Base-by-base conservation (phyloP, 2,113 vertebrate genomes). In the Probosciger aterrimus region DNA sequence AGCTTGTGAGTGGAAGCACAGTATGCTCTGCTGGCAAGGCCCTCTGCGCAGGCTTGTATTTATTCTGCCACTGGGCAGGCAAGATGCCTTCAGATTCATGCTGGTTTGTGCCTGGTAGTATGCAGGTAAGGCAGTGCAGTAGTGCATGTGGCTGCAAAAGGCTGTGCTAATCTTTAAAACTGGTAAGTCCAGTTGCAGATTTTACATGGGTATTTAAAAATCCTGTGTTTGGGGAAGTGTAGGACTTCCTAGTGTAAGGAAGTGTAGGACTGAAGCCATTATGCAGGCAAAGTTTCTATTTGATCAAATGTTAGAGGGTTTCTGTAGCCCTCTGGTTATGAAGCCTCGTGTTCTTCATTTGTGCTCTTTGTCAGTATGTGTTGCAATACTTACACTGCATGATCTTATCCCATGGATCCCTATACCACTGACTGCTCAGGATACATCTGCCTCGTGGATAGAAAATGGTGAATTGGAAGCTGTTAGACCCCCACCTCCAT, bases 81-180 rank as follows among this genome's bases (percentile, higher is more conserved):
- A 9, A 0, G 5, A 11, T n/a, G n/a, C 33, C 39, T 83, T 77
- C 53, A 14, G 11, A 2, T 33, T 19, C 24, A 12, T 37, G 9
- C 57, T 63, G 82, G 46, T 41, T 83, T 0, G 0, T 74, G 59
- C 59, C 33, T 1, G 0, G 0, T 24, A 13, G 27, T 20, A 20
- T 33, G 27, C 27, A 82, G 41, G 47, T 37, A 11, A 80, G 67
- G n/a, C 37, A 33, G 3, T 41, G 31, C 59, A 16, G 1, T 41
- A 37, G 41, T 25, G 18, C 0, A 0, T 55, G 33, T 64, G 39
- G 20, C 59, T 82, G 52, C 47, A 57, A n/a, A 28, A 0, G 3
- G 57, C 69, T 60, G 25, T 50, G 8, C 6, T 43, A 3, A 16
- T 79, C 43, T 64, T 70, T 33, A 74, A 70, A 91, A 44, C 49